phyloP scores from a whole-genome alignment of 2,888 invertebrate genomes.

The Imbricaverruca yamaguchii region DNA sequence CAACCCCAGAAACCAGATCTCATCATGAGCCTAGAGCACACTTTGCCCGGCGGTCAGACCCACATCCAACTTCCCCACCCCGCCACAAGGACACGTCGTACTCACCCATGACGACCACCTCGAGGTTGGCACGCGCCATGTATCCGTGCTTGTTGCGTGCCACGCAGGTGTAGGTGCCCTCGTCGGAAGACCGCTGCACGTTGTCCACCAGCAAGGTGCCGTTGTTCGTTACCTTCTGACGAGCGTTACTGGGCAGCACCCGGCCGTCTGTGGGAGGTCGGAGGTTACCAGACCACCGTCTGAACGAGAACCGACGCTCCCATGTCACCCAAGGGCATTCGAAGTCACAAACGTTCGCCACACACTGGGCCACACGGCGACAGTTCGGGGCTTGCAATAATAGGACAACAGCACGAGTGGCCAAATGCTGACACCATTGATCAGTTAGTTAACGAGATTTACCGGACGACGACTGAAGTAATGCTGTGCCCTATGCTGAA shows the following conservation, averaged over 20 bases:
- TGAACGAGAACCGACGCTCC: not conserved
- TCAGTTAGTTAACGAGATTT: no score
- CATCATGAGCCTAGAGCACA: no score
- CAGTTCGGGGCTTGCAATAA: not conserved
- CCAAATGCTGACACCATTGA: no score
- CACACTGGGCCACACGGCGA: not conserved
- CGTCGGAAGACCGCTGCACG: constrained; percentile 83
- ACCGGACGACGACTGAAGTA: no score
- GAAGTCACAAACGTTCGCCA: not conserved
- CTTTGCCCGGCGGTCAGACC: no score
- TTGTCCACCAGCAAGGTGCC: constrained; percentile 90
- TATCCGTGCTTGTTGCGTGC: constrained; percentile 87
- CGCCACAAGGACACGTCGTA: constrained; percentile 35
- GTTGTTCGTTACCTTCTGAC: constrained; percentile 87
- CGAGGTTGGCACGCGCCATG: constrained; percentile 75
- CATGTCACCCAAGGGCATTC: constrained; percentile 54
- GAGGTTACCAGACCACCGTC: not conserved
- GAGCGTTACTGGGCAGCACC: constrained; percentile 82
- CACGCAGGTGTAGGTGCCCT: constrained; percentile 88
- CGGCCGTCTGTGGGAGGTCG: constrained; percentile 54
- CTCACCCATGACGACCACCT: constrained; percentile 96
- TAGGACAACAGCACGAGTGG: no score
- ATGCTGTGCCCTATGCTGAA: no score
- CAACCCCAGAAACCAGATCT: no score
- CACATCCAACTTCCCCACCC: not conserved